Conservation (phyloP, 2,113 vertebrate species). For the Aegypius monachus region DNA sequence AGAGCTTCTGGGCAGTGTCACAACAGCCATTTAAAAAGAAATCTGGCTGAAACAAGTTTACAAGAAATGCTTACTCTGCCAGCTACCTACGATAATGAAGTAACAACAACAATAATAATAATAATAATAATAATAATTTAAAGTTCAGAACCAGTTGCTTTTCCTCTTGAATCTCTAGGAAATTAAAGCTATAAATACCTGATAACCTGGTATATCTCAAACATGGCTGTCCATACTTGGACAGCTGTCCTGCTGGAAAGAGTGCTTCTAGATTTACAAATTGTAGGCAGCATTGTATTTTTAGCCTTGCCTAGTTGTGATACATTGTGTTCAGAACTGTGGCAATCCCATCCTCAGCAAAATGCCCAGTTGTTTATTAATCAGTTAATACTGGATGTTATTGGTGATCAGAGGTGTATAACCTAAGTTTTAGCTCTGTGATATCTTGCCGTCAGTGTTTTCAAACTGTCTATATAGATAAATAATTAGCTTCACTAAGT, state of each 20-base stretch:
- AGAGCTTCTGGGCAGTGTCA: neutral
- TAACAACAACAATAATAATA: neutral
- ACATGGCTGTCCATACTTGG: neutral
- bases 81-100: neutral
- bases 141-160: neutral
- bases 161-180: neutral
- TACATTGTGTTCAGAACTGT: neutral
- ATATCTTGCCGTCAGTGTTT: neutral
- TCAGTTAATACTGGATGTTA: neutral
- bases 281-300: neutral
- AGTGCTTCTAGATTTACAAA: neutral
- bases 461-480: neutral
- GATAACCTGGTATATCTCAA: neutral
- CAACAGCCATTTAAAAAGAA: neutral
- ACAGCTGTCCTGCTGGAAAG: neutral
- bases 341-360: neutral
- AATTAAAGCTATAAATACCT: neutral
- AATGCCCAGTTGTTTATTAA: neutral
- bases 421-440: neutral
- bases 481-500: neutral
- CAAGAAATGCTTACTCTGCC: neutral
- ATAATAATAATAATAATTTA: neutral
- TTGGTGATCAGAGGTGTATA: neutral
- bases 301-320: neutral
- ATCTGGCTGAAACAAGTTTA: neutral